Evolutionary conservation across 2,113 vertebrate genomes (phyloP).

Genomic region (Speoplatyrhinus poulsoni): DNA sequence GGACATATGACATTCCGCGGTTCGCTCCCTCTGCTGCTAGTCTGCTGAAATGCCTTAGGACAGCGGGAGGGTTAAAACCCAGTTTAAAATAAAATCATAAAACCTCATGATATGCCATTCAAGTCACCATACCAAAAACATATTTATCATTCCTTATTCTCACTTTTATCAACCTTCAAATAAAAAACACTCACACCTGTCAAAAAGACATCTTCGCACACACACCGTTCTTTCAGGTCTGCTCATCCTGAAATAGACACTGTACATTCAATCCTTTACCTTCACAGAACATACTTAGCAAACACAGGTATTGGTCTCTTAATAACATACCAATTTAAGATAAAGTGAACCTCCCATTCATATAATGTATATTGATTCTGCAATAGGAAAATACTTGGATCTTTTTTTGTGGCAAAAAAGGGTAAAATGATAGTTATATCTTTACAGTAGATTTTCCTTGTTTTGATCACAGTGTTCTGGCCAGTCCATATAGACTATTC

Average conservation of each 20-base stretch:
- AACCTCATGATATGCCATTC: constrained; percentile 19
- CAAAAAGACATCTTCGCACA: constrained; percentile 47
- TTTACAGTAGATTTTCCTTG: constrained; percentile 18
- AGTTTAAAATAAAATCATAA: background rate
- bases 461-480: constrained; percentile 67
- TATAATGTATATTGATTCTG: constrained; percentile 38
- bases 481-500: constrained; percentile 40
- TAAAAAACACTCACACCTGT: constrained; percentile 27
- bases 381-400: constrained; percentile 18
- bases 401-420: constrained; percentile 15
- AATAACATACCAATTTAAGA: constrained; percentile 35
- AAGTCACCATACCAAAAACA: constrained; percentile 32
- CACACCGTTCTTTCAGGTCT: constrained; percentile 30
- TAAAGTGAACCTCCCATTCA: constrained; percentile 36
- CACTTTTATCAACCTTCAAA: constrained; percentile 27
- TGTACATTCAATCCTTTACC: background rate
- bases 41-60: no score
- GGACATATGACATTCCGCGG: no score
- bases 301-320: constrained; percentile 67
- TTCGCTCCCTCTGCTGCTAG: no score
- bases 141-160: constrained; percentile 29
- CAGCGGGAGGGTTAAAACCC: no score
- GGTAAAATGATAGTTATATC: background rate
- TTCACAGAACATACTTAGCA: constrained; percentile 44
- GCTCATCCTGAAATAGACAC: constrained; percentile 43